Evolutionary conservation across 92 coral and sea anemone species (phyloP), one percentile per base, ranked within the genome.

Genomic region (Palythoa caribaeorum): DNA sequence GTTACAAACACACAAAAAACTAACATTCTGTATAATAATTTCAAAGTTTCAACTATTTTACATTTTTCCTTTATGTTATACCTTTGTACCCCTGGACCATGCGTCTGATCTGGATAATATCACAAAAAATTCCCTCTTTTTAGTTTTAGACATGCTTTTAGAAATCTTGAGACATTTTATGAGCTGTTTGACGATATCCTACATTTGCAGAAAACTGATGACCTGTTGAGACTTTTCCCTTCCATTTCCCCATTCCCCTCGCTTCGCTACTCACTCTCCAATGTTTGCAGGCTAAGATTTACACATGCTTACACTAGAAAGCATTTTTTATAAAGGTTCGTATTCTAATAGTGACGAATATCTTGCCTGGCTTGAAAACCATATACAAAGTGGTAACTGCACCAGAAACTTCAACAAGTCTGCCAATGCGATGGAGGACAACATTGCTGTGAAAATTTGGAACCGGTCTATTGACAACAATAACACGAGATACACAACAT

Each of bases 181-280:
- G 87, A 90, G 35, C 47, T 85, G 47, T 90, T 85, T 70, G 73
- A 76, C 37, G 92, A 90, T 47, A 85, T 77, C 38, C 88, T 63
- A 15, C 77, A 87, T 69, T 69, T 85, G 55, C 52, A 86, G 15
- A 40, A 38, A 44, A 71, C 84, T 21, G 53, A 79, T 74, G 54
- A 38, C 15, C 52, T 15, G 53, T 73, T 73, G 3, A 28, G 28
- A 28, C 28, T 28, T 28, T 28, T 28, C 28, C 28, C 28, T 28
- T 28, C 28, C 28, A 28, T 28, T 28, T 28, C 28, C 28, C 28
- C 28, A 28, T 28, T 28, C 28, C 28, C 0, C 28, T 28, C 28
- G 28, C 28, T 28, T 28, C 28, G 0, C 28, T 0, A 0, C 28
- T 28, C 28, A 0, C 28, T 28, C 28, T 28, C 28, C 28, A 28